phyloP scores from a whole-genome alignment of 2,888 invertebrate genomes.

The Cerastis leucographa region DNA sequence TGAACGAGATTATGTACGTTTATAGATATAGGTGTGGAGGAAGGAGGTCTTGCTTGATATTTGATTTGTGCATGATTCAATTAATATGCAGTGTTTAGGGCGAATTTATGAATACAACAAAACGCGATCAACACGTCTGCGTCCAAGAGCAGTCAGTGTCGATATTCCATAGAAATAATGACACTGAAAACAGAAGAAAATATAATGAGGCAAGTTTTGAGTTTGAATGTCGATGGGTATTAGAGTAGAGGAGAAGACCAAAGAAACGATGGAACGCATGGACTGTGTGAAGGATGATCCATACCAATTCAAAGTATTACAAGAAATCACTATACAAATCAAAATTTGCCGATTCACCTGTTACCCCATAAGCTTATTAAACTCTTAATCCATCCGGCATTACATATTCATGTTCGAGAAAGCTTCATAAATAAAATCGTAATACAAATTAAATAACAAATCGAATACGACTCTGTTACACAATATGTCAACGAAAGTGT shows the following conservation, averaged over 20 bases:
- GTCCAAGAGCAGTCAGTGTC: background rate
- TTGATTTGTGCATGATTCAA: background rate
- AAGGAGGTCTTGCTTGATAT: background rate
- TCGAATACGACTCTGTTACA: slow-evolving; percentile 32
- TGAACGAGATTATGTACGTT: slow-evolving; percentile 34
- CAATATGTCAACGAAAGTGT: slow-evolving; percentile 41
- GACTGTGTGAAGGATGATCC: too few species aligned
- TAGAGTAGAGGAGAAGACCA: too few species aligned
- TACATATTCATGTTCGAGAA: slow-evolving; percentile 25
- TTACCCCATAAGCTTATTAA: background rate
- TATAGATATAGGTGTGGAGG: background rate
- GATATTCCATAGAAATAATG: background rate
- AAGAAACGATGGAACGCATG: too few species aligned
- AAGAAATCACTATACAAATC: background rate
- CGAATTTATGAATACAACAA: background rate
- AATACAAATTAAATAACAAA: slow-evolving; percentile 38
- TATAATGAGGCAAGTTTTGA: too few species aligned
- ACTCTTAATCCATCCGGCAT: background rate
- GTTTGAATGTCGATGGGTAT: too few species aligned
- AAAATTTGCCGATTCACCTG: slow-evolving; percentile 23
- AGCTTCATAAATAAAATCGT: slow-evolving; percentile 27
- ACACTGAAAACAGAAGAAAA: background rate
- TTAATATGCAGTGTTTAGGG: background rate
- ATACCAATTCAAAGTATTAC: background rate
- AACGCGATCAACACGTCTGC: background rate